Base-by-base conservation (phyloP, 2,113 vertebrate genomes). In the Gorsachius goisagi region DNA sequence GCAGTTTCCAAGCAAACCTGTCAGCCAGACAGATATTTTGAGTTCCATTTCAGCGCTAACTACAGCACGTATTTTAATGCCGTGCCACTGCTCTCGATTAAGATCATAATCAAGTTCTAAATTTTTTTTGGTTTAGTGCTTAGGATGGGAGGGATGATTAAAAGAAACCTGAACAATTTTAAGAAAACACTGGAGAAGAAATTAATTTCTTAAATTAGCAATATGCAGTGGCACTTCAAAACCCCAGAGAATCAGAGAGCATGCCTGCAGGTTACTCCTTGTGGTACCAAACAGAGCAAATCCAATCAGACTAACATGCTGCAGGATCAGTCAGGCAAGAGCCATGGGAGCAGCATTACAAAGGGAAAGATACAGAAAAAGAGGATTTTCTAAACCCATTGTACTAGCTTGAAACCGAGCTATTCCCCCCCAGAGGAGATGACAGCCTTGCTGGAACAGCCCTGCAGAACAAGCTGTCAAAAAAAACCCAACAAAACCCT, bases 291-390 rank as follows among this genome's bases (percentile, higher is more conserved):
- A 96, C 88, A 88, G 92, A 96, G 89, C 94, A 96, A 97, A 96
- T 97, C 94, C 96, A 96, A 96, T 97, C 93, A 95, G 88, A 89
- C 62, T 90, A 96, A 93, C 77, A 81, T 49, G 90, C 95, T 85
- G 95, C 69, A 81, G 88, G 90, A 95, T 92, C 94, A 94, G 82
- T 77, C 91, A 92, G 67, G 84, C 62, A 0, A 88, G 62, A 91
- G 90, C 86, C 76, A 88, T 50, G 44, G 86, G 62, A 95, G 71
- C 12, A 0, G 76, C 69, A 27, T 89, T 68, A 94, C 69, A 90
- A 94, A 90, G 90, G 9, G 18, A 82, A 80, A 85, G 74, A 91
- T 82, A 62, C 69, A 90, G 4, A 90, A 88, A 94, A 92, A 92
- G 85, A 93, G 69, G 92, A 90, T 92, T 96, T 97, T 93, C 85